These are phyloP conservation scores for Pocillopora damicornis DNA, from an alignment of 64 coral and sea anemone genomes.

Conservation along the genomic window DNA sequence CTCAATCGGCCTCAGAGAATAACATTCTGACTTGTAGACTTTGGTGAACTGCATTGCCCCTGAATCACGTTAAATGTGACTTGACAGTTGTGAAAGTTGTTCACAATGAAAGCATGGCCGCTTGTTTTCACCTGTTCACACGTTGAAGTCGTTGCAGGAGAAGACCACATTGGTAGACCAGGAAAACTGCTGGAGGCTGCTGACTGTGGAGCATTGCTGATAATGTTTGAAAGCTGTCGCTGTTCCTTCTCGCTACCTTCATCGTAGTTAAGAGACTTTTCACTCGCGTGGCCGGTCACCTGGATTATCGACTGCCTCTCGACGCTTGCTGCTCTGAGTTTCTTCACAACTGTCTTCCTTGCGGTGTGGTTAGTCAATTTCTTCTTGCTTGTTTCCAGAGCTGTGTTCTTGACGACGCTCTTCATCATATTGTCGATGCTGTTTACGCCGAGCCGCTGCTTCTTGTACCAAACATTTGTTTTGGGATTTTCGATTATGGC, in stretches of 20 bases:
- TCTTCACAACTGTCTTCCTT: conserved; percentile 40
- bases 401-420: too few relatives aligned
- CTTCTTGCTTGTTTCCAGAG: too few relatives aligned
- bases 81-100: neutral
- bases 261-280: conserved; percentile 38
- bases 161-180: neutral
- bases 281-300: conserved; percentile 40
- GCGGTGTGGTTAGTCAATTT: too few relatives aligned
- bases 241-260: conserved; percentile 11
- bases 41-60: conserved; percentile 17
- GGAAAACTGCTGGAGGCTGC: neutral
- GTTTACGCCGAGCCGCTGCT: too few relatives aligned
- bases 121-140: neutral
- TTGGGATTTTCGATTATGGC: conserved; percentile 9
- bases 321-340: conserved; percentile 22
- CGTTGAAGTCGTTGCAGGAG: neutral
- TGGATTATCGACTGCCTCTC: conserved; percentile 20
- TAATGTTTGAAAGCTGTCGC: conserved; percentile 21
- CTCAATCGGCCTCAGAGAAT: conserved; percentile 12
- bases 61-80: too few relatives aligned
- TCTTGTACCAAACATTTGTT: too few relatives aligned
- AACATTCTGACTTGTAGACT: conserved; percentile 21
- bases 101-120: neutral
- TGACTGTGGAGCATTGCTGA: conserved; percentile 23
- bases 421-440: too few relatives aligned